Evolutionary conservation across 2,888 invertebrate species (phyloP), one percentile per base, ranked within the genome.

Genomic region (Endomychus coccineus): DNA sequence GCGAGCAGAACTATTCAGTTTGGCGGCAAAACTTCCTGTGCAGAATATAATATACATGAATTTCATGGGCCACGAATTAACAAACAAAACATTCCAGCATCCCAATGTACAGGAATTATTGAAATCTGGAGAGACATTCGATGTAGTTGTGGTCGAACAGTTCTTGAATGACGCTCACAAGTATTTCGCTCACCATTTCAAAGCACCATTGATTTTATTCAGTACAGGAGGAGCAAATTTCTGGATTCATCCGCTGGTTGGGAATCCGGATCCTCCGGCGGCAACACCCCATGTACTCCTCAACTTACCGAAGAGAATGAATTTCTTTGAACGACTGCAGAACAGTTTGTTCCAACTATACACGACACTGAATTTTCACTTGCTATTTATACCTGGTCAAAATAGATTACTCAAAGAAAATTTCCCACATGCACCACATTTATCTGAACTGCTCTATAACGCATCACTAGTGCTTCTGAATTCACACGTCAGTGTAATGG

Each of bases 241-340:
- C 23, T 67, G 65, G 54, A 64, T 70, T 47, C 69, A 69, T 34
- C 62, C 65, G 28, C 61, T 66, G 42, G 64, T 71, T 55, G 73
- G 72, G 1, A 57, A 69, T 31, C 66, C 72, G 1, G 57, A 58
- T 2, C 67, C 70, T 1, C 67, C 68, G 50, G 66, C 74, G 1
- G 71, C 68, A 51, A 64, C 71, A 22, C 70, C 74, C 0, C 68
- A 71, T 33, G 59, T 64, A 6, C 65, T 67, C 39, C 45, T 67
- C 32, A 57, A 62, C 3, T 67, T 56, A 34, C 49, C 61, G 22
- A 64, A 70, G 14, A 55, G 56, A 23, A 71, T 73, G 60, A 71
- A 60, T 22, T 75, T 80, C 43, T 56, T 59, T 49, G 67, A 73
- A 47, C 58, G 81, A 45, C 23, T 76, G 0, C 55, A 64, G 10